Evolutionary conservation across 2,113 vertebrate species (phyloP).

Genomic region (Equus przewalskii): DNA sequence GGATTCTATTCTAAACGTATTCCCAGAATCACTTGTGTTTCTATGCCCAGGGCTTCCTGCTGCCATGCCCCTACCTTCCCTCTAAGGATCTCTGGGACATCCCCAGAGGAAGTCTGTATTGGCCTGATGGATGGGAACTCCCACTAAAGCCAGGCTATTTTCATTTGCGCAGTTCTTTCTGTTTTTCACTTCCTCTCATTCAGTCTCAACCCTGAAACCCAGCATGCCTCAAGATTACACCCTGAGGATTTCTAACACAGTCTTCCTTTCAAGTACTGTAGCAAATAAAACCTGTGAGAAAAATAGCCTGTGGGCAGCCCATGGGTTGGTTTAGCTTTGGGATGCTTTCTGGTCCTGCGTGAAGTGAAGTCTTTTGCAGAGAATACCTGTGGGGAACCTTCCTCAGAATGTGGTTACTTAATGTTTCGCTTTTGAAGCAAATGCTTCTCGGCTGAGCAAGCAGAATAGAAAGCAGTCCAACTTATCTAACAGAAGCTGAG

Average conservation of each 20-base stretch:
- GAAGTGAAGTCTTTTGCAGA: background rate
- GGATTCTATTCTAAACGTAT: background rate
- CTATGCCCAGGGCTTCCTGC: background rate
- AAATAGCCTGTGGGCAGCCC: background rate
- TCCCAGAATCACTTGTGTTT: background rate
- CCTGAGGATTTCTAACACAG: background rate
- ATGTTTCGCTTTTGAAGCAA: constrained; percentile 53
- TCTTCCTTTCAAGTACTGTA: background rate
- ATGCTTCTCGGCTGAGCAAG: background rate
- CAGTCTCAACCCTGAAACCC: background rate
- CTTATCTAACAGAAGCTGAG: background rate
- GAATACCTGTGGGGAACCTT: background rate
- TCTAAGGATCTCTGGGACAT: background rate
- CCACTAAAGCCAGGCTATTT: background rate
- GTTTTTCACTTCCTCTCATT: background rate
- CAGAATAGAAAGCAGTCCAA: background rate
- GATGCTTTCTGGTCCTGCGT: background rate
- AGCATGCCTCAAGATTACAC: background rate
- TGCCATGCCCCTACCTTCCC: rapidly evolving
- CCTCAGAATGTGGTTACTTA: background rate
- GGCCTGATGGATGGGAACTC: background rate
- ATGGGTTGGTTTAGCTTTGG: background rate
- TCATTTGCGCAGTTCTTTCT: background rate
- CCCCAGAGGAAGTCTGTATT: background rate
- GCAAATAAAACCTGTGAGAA: background rate